Evolutionary conservation across 2,888 invertebrate genomes (phyloP).

Genomic region (Drosophila flavopinicola): DNA sequence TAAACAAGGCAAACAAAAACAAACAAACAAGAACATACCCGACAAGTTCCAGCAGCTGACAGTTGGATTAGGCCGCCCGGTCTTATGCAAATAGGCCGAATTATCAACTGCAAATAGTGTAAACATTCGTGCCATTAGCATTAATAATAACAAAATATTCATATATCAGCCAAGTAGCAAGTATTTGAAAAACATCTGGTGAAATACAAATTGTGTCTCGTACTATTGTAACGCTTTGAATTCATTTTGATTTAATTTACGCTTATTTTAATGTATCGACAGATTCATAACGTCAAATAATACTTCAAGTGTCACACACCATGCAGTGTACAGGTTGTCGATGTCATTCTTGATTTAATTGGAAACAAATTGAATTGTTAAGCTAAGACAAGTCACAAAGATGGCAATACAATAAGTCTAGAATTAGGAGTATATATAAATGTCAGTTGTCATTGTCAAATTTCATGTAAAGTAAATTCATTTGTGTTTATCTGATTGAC

Average conservation of each 20-base stretch:
- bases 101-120: constrained; percentile 60
- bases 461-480: constrained; percentile 19
- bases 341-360: background rate
- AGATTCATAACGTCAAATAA: too few relatives aligned
- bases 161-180: background rate
- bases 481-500: constrained; percentile 18
- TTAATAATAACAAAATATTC: constrained; percentile 2
- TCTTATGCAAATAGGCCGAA: constrained; percentile 31
- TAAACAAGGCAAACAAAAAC: constrained; percentile 55
- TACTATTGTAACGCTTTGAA: background rate
- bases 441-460: constrained; percentile 39
- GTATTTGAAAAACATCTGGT: background rate
- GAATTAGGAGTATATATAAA: constrained; percentile 26
- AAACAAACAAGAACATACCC: constrained; percentile 66
- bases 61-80: constrained; percentile 14
- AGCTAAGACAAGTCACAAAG: background rate
- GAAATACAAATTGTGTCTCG: background rate
- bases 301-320: background rate
- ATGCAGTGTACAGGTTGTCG: background rate
- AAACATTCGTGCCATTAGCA: constrained; percentile 55
- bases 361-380: constrained; percentile 2
- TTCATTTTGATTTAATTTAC: background rate
- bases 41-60: constrained; percentile 27
- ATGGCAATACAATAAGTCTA: constrained; percentile 10
- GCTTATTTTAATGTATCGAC: background rate